These are phyloP conservation scores for Crioceris asparagi DNA, from an alignment of 2,888 invertebrate species.

Conservation along the genomic window DNA sequence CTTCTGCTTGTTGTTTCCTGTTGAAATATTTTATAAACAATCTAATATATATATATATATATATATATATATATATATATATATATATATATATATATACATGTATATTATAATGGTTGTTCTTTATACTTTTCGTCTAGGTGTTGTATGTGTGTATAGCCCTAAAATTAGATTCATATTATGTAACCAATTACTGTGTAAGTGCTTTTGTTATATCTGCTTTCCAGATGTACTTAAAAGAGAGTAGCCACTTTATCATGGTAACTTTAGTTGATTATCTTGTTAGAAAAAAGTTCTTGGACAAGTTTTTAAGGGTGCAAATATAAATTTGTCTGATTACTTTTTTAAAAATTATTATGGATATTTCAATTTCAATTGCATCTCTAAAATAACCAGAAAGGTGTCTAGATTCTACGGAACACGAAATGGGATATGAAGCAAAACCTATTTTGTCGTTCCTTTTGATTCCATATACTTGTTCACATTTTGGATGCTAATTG, in stretches of 20 bases:
- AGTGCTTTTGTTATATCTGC: conserved; percentile 18
- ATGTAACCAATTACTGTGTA: conserved; percentile 13
- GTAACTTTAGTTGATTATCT: conserved; percentile 11
- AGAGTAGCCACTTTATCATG: conserved; percentile 6
- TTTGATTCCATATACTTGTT: conserved; percentile 9
- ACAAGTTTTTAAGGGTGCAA: conserved; percentile 16
- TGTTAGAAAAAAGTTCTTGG: conserved; percentile 13
- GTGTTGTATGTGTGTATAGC: conserved; percentile 39
- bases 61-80: conserved; percentile 28
- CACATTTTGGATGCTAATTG: conserved; percentile 9
- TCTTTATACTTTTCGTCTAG: conserved; percentile 38
- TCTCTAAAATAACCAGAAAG: conserved; percentile 26
- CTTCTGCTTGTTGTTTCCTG: conserved; percentile 36
- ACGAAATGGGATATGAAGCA: conserved; percentile 15
- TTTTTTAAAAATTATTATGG: conserved; percentile 12
- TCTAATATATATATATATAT: conserved; percentile 25
- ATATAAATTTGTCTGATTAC: conserved; percentile 10
- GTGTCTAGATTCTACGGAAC: conserved; percentile 22
- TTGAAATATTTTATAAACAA: conserved; percentile 34
- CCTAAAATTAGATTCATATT: conserved; percentile 20
- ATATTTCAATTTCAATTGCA: conserved; percentile 25
- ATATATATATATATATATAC: conserved; percentile 25
- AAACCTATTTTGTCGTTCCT: conserved; percentile 13
- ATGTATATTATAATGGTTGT: conserved; percentile 32
- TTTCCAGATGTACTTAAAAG: conserved; percentile 23